These are phyloP conservation scores for Sturmia bella DNA, from an alignment of 2,888 invertebrate species.

Conservation along the genomic window DNA sequence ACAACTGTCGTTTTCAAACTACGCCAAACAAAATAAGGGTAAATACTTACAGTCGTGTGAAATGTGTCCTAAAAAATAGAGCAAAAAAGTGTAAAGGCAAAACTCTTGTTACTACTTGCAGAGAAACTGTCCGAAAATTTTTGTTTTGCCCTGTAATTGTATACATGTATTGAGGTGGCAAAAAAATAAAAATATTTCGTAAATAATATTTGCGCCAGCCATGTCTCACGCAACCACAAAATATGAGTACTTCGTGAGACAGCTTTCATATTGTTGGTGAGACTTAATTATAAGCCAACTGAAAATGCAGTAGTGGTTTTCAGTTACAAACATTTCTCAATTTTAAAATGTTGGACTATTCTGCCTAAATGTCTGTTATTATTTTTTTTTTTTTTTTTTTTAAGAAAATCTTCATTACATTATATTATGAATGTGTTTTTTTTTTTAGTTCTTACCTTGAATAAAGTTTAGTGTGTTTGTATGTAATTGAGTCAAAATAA, in stretches of 20 bases:
- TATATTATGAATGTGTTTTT: neutral
- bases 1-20: too few species aligned
- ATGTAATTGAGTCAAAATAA: neutral
- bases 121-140: neutral
- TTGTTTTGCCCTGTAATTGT: conserved; percentile 16
- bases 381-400: too few species aligned
- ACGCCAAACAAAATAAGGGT: too few species aligned
- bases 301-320: conserved; percentile 19
- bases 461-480: conserved; percentile 7
- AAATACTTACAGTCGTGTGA: too few species aligned
- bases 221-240: conserved; percentile 47
- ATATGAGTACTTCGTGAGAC: conserved; percentile 32
- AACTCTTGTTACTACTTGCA: neutral
- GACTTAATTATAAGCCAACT: conserved; percentile 25
- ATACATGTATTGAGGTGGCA: conserved; percentile 12
- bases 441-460: conserved; percentile 50
- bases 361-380: conserved; percentile 32
- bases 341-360: conserved; percentile 42
- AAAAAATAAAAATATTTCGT: conserved; percentile 35
- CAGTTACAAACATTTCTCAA: conserved; percentile 44
- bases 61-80: too few species aligned
- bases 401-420: neutral
- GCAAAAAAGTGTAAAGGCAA: too few species aligned
- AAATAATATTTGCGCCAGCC: conserved; percentile 35
- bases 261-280: conserved; percentile 47